These are phyloP conservation scores for Aproaerema taeniolella DNA, from an alignment of 2,888 invertebrate genomes.

Conservation along the genomic window DNA sequence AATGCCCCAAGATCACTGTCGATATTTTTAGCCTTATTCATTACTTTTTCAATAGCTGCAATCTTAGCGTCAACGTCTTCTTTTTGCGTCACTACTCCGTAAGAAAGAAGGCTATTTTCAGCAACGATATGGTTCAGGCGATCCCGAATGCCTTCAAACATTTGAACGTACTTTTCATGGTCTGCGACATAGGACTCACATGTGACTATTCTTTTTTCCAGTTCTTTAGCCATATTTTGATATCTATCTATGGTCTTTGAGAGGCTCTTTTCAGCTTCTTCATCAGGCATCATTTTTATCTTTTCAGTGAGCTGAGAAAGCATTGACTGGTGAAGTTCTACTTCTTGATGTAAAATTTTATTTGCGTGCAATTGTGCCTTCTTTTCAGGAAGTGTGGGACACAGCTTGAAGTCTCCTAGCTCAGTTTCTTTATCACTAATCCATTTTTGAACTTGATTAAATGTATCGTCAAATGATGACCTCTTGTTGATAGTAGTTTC, in stretches of 20 bases:
- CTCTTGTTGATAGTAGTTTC: slow-evolving; percentile 93
- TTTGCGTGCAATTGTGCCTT: slow-evolving; percentile 90
- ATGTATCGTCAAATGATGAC: slow-evolving; percentile 95
- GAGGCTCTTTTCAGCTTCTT: slow-evolving; percentile 86
- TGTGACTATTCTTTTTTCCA: slow-evolving; percentile 80
- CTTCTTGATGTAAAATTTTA: slow-evolving; percentile 89
- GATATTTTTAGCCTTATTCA: slow-evolving; percentile 84
- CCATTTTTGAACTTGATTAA: slow-evolving; percentile 92
- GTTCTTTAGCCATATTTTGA: slow-evolving; percentile 80
- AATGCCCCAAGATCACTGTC: slow-evolving; percentile 83
- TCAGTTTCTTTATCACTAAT: slow-evolving; percentile 87
- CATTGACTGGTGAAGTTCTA: slow-evolving; percentile 90
- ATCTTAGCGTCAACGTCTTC: slow-evolving; percentile 87
- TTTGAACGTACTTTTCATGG: slow-evolving; percentile 89
- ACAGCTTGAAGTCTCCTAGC: slow-evolving; percentile 82
- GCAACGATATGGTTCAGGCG: slow-evolving; percentile 87
- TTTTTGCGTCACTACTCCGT: slow-evolving; percentile 87
- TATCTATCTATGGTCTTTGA: slow-evolving; percentile 85
- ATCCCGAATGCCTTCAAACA: slow-evolving; percentile 89
- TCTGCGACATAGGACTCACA: slow-evolving; percentile 85
- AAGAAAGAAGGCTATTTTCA: slow-evolving; percentile 86
- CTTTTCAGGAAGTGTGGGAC: slow-evolving; percentile 91
- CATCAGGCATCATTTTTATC: slow-evolving; percentile 86
- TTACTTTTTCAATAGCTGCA: slow-evolving; percentile 84
- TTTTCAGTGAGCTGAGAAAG: slow-evolving; percentile 90